Evolutionary conservation across 1,140 invertebrate genomes (phyloP).

Genomic region (Phymastichus coffea): DNA sequence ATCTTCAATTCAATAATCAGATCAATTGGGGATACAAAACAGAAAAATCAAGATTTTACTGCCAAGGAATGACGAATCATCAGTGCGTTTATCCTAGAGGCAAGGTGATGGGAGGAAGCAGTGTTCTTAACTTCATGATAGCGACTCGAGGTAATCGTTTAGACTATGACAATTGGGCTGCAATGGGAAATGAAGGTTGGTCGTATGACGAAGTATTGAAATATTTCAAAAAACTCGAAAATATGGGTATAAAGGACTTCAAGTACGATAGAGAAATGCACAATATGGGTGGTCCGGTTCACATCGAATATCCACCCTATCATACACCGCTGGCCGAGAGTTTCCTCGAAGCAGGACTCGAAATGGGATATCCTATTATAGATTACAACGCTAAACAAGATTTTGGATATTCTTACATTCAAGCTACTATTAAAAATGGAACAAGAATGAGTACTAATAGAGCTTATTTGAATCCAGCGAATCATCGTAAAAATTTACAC

Average conservation of each 20-base stretch:
- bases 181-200: slow-evolving; percentile 60
- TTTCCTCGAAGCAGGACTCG: slow-evolving; percentile 46
- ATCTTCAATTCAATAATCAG: slow-evolving; percentile 61
- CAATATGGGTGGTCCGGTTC: slow-evolving; percentile 42
- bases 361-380: slow-evolving; percentile 50
- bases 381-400: slow-evolving; percentile 50
- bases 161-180: slow-evolving; percentile 69
- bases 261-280: slow-evolving; percentile 33
- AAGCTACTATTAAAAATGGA: slow-evolving; percentile 58
- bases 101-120: slow-evolving; percentile 75
- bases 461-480: slow-evolving; percentile 63
- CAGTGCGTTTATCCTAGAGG: slow-evolving; percentile 69
- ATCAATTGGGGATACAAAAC: slow-evolving; percentile 65
- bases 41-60: slow-evolving; percentile 59
- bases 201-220: slow-evolving; percentile 61
- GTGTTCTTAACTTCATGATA: slow-evolving; percentile 81
- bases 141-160: slow-evolving; percentile 70
- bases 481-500: slow-evolving; percentile 67
- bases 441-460: slow-evolving; percentile 65
- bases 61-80: slow-evolving; percentile 55
- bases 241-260: slow-evolving; percentile 41
- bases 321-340: slow-evolving; percentile 45
- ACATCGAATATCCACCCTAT: slow-evolving; percentile 57
- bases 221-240: slow-evolving; percentile 59
- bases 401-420: slow-evolving; percentile 56